These are phyloP conservation scores for Oceanites oceanicus DNA, from an alignment of 2,113 vertebrate genomes.

Conservation along the genomic window DNA sequence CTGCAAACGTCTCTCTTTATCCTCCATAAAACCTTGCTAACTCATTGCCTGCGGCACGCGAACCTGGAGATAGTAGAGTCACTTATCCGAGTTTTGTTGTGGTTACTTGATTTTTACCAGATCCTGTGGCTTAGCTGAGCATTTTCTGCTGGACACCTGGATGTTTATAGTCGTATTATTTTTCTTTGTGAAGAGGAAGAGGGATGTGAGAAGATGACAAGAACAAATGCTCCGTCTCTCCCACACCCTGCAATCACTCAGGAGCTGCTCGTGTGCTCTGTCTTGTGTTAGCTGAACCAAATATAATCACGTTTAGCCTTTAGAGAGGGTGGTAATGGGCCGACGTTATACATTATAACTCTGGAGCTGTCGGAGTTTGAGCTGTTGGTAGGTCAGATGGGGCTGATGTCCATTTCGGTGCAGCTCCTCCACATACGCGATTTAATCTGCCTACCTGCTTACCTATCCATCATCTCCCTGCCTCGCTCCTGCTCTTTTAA, in stretches of 20 bases:
- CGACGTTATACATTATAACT: not conserved
- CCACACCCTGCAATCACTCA: conserved; percentile 18
- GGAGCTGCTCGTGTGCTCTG: not conserved
- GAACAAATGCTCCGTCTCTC: not conserved
- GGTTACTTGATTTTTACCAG: not conserved
- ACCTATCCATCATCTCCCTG: not conserved
- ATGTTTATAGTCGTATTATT: not conserved
- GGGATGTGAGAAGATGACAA: not conserved
- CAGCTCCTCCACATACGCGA: rapidly evolving
- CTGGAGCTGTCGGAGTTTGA: not conserved
- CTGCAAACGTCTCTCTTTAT: not conserved
- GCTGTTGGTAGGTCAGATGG: not conserved
- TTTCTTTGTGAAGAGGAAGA: not conserved
- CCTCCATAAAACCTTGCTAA: not conserved
- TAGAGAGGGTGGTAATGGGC: not conserved
- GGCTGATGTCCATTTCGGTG: not conserved
- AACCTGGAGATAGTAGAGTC: not conserved
- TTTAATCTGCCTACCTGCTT: not conserved
- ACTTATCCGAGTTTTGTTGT: not conserved
- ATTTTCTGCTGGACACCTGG: not conserved
- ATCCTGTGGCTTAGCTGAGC: not conserved
- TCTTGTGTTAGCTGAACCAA: not conserved
- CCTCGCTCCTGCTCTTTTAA: not conserved
- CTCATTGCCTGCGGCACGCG: not conserved
- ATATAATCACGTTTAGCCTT: conserved; percentile 10